Base-by-base conservation (phyloP, 2,113 vertebrate genomes). In the Equus przewalskii region DNA sequence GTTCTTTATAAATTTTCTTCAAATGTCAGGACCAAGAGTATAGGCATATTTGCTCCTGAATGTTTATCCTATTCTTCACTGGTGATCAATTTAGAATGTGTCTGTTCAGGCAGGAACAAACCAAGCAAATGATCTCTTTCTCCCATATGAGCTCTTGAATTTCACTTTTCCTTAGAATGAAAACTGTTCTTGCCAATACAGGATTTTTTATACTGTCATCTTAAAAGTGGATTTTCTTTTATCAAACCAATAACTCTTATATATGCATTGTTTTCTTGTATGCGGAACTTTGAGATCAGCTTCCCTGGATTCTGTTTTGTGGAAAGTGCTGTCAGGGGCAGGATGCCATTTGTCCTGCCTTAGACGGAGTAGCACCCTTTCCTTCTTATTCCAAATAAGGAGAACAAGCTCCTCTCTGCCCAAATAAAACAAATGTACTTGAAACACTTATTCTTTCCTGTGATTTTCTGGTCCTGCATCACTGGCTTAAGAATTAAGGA, bases 171-270 rank as follows among this genome's bases (percentile, higher is more conserved):
- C 54, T 70, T 49, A 51, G 92, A 97, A 97, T 91, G 95, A 95
- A 97, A 96, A 97, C 72, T 88, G 90, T 98, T 90, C 70, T 95
- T 96, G 83, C 79, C 96, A 95, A 88, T 96, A 95, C 80, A 91
- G 67, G 51, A 94, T 97, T 96, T 98, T 97, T 98, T 94, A 96
- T 97, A 62, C 75, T 97, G 84, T 96, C 97, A 91, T 97, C 82
- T 89, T 44, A 97, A 96, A 96, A 98, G 95, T 97, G 65, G 81
- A 94, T 96, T 98, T 98, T 95, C 89, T 97, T 97, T 95, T 88
- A 94, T 91, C 64, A 95, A 96, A 72, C 87, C 54, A 69, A 49
- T 94, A 94, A 90, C 80, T 44, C 97, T 96, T 96, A 79, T 64
- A 91, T 86, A 58, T 89, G 67, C 62, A 62, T 93, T 96, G 95